Percentiles rank a stretch among this genome's conserved stretches.
Evolutionary conservation across 2,113 vertebrate species (phyloP).

Genomic region (Syngnathus floridae): DNA sequence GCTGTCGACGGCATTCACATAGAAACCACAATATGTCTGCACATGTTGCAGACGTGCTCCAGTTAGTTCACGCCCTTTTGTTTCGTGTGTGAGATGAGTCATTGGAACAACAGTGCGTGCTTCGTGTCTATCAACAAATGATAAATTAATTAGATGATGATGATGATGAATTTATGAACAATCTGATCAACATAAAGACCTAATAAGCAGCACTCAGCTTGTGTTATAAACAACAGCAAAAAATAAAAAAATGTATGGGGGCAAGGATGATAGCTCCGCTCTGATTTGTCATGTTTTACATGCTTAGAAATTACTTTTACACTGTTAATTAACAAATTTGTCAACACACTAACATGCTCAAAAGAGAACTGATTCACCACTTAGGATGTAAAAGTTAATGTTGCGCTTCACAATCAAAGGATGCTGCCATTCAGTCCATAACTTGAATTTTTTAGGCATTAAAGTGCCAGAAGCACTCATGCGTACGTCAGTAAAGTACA

Average conservation of each 20-base stretch:
- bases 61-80: slow-evolving; percentile 12
- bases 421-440: too few relatives aligned
- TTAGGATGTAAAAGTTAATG: background rate
- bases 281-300: background rate
- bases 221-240: slow-evolving; percentile 17
- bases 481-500: too few relatives aligned
- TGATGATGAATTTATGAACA: too few relatives aligned
- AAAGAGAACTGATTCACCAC: background rate
- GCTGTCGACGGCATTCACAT: slow-evolving; percentile 20
- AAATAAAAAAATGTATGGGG: background rate
- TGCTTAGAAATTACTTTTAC: background rate
- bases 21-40: slow-evolving; percentile 16
- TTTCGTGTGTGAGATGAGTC: slow-evolving; percentile 25
- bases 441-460: too few relatives aligned
- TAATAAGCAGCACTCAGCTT: slow-evolving; percentile 20
- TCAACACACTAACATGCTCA: background rate
- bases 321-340: background rate
- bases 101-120: slow-evolving; percentile 20
- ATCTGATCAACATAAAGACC: slow-evolving; percentile 26
- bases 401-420: background rate
- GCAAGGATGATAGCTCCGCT: too few relatives aligned
- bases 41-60: background rate
- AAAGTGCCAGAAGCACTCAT: too few relatives aligned
- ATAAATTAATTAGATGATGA: slow-evolving; percentile 20
- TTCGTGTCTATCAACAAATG: slow-evolving; percentile 39